Base-by-base conservation (phyloP, 2,888 invertebrate genomes). In the Xestia ashworthii region DNA sequence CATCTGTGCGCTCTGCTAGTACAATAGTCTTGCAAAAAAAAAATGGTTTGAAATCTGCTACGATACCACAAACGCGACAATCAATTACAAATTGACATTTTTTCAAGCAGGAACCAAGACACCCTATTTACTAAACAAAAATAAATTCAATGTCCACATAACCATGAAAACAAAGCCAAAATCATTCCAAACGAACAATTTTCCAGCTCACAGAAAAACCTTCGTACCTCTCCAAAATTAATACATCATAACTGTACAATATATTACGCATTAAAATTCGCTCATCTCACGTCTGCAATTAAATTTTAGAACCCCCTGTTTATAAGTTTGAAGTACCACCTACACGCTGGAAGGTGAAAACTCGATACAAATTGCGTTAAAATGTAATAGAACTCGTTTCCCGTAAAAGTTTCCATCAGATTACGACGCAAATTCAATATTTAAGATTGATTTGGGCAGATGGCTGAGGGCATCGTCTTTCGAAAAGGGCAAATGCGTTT, bases 401-500 rank as follows among this genome's bases (percentile, higher is more conserved):
- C 94, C 94, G 95, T 93, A 92, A 95, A 96, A 96, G 92, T 96
- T 96, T 95, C 93, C 94, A 95, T 94, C 94, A 92, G 95, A 96
- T 96, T 96, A 96, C 95, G 93, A 92, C 88, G 93, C 94, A 96
- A 96, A 96, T 96, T 96, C 95, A 96, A 96, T 96, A 96, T 96
- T 96, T 96, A 95, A 96, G 96, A 96, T 96, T 96, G 96, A 96
- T 96, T 96, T 93, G 94, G 94, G 95, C 96, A 96, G 95, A 95
- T 94, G 95, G 89, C 93, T 93, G 93, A 93, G 94, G 95, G 94
- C 91, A 92, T 87, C 89, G 87, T 89, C 87, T 92, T 85, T 83
- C 84, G 86, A 92, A 93, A 93, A 94, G 93, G 92, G 93, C 90
- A 89, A 89, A 84, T 77, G 71, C 78, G 78, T 78, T 68, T 84